Base-by-base conservation (phyloP, 1,140 invertebrate genomes). In the Drosophila pruinosa region DNA sequence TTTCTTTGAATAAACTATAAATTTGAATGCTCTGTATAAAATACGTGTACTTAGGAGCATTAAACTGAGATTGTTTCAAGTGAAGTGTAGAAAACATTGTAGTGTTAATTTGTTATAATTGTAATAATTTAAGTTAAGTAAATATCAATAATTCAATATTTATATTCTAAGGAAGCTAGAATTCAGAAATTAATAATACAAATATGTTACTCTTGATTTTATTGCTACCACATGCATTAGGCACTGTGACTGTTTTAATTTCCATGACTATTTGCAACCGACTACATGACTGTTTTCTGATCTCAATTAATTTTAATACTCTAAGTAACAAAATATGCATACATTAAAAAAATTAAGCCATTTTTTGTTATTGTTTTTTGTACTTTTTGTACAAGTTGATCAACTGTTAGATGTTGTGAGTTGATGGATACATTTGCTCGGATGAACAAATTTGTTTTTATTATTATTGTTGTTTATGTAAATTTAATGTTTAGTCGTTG, bases 371-470 rank as follows among this genome's bases (percentile, higher is more conserved):
- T 59, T 21, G 19, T 31, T 59, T 58, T 47, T 47, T 59, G n/a
- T 43, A 14, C 24, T 39, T 50, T 50, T 39, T 64, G 21, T 64
- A 53, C 38, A 64, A 64, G 15, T 45, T 26, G n/a, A 63, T 45
- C 19, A 47, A 47, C 19, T 31, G 36, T 56, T 17, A 43, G 34
- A 50, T 67, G 48, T 21, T 53, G 26, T 28, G 45, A 58, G 26
- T 59, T 58, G 47, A 39, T 59, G 47, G 2, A 21, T 81, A 57
- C 45, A 62, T 45, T 67, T 85, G 71, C 67, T 75, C 54, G 43
- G 39, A 54, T 64, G 21, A 73, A 80, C 58, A 56, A 41, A 59
- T 83, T 83, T 34, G 8, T 59, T 5, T 56, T 31, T 50, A 8
- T 56, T 56, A 53, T 69, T 28, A 26, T 28, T 62, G 22, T 22